These are phyloP conservation scores for Euwallacea fornicatus DNA, from an alignment of 1,140 invertebrate genomes.

Conservation along the genomic window DNA sequence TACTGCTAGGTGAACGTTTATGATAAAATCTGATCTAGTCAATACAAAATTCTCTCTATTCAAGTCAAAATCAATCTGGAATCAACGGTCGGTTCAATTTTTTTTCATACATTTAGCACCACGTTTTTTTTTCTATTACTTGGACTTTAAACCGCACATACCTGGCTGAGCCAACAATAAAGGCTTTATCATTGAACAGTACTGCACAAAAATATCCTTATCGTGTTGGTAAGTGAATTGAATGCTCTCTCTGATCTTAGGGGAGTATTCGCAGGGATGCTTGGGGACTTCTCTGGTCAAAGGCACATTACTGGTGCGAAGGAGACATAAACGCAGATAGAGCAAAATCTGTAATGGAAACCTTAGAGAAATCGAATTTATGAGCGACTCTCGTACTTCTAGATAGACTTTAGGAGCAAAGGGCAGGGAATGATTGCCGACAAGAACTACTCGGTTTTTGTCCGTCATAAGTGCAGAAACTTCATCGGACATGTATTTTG, in stretches of 20 bases:
- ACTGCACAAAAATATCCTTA: conserved; percentile 60
- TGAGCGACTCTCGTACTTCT: conserved; percentile 56
- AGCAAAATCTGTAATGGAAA: conserved; percentile 64
- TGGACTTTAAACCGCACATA: conserved; percentile 39
- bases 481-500: conserved; percentile 57
- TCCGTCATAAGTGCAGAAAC: conserved; percentile 52
- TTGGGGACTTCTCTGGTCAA: conserved; percentile 53
- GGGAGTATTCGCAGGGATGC: conserved; percentile 66
- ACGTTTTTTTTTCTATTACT: too few relatives aligned
- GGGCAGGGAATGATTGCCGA: conserved; percentile 67
- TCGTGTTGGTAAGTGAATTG: conserved; percentile 53
- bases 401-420: conserved; percentile 66
- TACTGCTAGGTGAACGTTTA: too few relatives aligned
- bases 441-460: conserved; percentile 55
- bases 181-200: conserved; percentile 66
- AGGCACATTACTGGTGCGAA: conserved; percentile 58
- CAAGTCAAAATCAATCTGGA: not conserved
- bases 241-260: conserved; percentile 63
- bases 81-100: not conserved
- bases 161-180: conserved; percentile 64
- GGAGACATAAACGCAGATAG: conserved; percentile 75
- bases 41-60: too few relatives aligned
- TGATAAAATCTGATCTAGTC: too few relatives aligned
- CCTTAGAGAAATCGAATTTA: not conserved
- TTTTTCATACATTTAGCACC: too few relatives aligned